Evolutionary conservation across 2,113 vertebrate species (phyloP), one percentile per base, ranked within the genome.

Genomic region (Pangasianodon hypophthalmus): DNA sequence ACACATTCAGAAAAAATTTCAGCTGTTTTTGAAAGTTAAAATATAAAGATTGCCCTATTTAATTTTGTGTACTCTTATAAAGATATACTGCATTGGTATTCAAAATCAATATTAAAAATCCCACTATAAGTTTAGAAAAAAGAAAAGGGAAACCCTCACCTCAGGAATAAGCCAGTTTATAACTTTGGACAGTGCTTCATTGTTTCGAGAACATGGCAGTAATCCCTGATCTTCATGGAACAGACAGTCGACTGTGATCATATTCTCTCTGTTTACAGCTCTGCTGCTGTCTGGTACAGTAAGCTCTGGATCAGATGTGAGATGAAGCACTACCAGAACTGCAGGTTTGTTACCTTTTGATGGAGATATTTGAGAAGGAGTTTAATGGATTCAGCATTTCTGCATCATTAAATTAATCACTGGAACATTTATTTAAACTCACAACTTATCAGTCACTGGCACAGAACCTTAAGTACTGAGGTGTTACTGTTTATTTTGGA

Each of bases 101-200:
- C 1, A 69, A 6, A 5, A 69, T 14, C 3, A 69, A 1, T 37
- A 37, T 37, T 1, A 37, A 37, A 37, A 37, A 37, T 37, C 37
- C 37, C 37, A 37, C 37, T 1, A 37, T 37, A 37, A 37, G 37
- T 37, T 37, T 37, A 37, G 37, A 37, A 37, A 37, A 69, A 44
- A 26, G 4, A 84, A 24, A 77, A 75, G 16, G 41, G 37, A 71
- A 73, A 18, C 6, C 32, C 21, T 77, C 21, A 46, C 73, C 41
- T 77, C 21, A 11, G 2, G 2, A 44, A 26, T 0, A 13, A 48
- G 13, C 84, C 44, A 32, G 29, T n/a, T 48, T 32, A 16, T 21
- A 56, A 93, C 9, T 0, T 89, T 32, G 0, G 0, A 0, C 80
- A 64, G 69, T 0, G 87, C 87, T 0, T 0, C 13, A 0, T 88